Base-by-base conservation (phyloP, 2,888 invertebrate genomes). In the Meghimatium bilineatum region DNA sequence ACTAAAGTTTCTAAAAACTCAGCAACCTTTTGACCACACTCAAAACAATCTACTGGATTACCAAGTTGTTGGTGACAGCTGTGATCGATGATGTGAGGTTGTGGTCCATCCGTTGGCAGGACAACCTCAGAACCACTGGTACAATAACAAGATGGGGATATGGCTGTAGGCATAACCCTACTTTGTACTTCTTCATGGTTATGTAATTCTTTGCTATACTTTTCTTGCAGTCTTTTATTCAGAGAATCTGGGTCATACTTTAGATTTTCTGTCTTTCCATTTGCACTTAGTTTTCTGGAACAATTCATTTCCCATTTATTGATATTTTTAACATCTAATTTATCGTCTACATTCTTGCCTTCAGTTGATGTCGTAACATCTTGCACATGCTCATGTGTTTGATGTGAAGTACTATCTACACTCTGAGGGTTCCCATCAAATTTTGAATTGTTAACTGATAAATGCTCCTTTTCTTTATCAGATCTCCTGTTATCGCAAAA, bases 71-170 rank as follows among this genome's bases (percentile, higher is more conserved):
- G 20, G 60, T 86, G 86, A 20, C 34, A 32, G 34, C 67, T n/a
- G 78, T 86, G 86, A 72, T 82, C 80, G 75, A 84, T 84, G 66
- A 86, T 74, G 49, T 44, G 52, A 1, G 86, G 86, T 20, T 77
- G 67, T 3, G 86, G 74, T 20, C 84, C 86, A 60, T 86, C 84
- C 23, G 84, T 86, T 0, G 84, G 26, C 26, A 86, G 69, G 12
- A 80, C 81, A 14, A 76, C 34, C 52, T 78, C 63, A 20, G 79
- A 63, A 49, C 80, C 79, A 77, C 69, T 76, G 34, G 49, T 67
- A 52, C 29, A 6, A 26, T 75, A 32, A 44, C 5, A 8, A 14
- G 32, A 74, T n/a, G 2, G 38, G 3, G n/a, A 44, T 38, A 34
- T 3, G 26, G 29, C 36, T 12, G 17, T 5, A 8, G 26, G 44